Conservation (phyloP, 2,797 vertebrate species). For the Sebastes nivosus region DNA sequence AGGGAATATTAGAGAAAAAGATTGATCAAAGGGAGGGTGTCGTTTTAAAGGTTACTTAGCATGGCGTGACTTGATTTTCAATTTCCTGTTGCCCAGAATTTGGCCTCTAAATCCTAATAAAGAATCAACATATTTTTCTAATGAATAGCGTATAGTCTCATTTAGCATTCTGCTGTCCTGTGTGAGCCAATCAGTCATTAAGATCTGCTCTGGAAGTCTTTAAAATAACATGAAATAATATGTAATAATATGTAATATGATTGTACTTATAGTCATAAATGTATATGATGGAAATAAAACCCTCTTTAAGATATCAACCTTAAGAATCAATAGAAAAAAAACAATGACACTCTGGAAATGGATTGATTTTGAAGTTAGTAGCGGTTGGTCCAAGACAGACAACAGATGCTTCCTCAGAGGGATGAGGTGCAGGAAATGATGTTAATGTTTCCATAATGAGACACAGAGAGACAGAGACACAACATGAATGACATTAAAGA, state of each 20-base stretch:
- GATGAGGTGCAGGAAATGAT: neutral
- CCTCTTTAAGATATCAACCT: neutral
- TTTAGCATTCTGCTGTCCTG: neutral
- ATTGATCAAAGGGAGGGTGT: constrained; percentile 48
- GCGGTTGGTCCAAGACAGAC: neutral
- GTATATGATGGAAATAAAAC: neutral
- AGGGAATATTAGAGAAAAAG: constrained; percentile 55
- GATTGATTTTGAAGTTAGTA: neutral
- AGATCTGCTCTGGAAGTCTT: neutral
- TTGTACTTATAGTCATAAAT: neutral
- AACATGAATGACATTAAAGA: neutral
- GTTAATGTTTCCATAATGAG: neutral
- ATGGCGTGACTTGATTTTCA: constrained; percentile 41
- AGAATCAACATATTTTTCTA: constrained; percentile 23
- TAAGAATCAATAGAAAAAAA: constrained; percentile 58
- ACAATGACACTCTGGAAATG: constrained; percentile 21
- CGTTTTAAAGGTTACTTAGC: constrained; percentile 50
- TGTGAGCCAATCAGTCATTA: neutral
- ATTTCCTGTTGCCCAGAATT: constrained; percentile 35
- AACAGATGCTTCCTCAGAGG: neutral
- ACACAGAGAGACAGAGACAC: neutral
- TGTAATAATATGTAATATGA: neutral
- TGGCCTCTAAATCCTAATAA: constrained; percentile 15
- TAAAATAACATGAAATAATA: neutral
- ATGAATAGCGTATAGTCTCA: neutral